These are phyloP conservation scores for Notolepis coatsorum DNA, from an alignment of 2,797 vertebrate genomes.

Conservation along the genomic window DNA sequence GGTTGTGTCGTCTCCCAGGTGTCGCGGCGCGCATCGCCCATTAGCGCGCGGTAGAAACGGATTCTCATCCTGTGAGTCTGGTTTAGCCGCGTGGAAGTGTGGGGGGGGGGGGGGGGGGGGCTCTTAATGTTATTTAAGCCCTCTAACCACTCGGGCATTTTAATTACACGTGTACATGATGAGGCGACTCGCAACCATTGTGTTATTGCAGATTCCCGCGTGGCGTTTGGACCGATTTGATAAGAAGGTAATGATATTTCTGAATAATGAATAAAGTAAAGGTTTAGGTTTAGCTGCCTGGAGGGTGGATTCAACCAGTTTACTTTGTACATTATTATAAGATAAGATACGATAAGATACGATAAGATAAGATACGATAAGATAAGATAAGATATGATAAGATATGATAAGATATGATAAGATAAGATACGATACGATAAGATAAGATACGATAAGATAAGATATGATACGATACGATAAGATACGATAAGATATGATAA, in stretches of 20 bases:
- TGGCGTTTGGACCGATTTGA: conserved; percentile 1
- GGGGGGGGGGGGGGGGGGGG: no score
- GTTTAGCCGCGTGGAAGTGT: conserved; percentile 7
- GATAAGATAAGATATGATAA: no score
- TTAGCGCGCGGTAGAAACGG: conserved; percentile 33
- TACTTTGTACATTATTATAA: not conserved
- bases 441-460: no score
- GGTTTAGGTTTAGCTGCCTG: not conserved
- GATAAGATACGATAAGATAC: no score
- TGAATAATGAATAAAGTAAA: not conserved
- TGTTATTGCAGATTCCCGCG: not conserved
- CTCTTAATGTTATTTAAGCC: conserved; percentile 27
- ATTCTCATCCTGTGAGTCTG: conserved; percentile 40
- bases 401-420: not conserved
- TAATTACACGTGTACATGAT: conserved; percentile 8
- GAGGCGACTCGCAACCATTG: conserved; percentile 3
- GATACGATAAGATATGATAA: no score
- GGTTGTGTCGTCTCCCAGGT: conserved; percentile 59
- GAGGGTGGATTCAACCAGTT: not conserved
- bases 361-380: no score
- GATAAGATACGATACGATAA: no score
- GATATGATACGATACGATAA: no score
- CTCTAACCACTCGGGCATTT: conserved; percentile 10
- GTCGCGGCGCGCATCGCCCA: conserved; percentile 32
- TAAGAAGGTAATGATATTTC: not conserved